Base-by-base conservation (phyloP, 2,888 invertebrate genomes). In the Cantharis flavilabris region DNA sequence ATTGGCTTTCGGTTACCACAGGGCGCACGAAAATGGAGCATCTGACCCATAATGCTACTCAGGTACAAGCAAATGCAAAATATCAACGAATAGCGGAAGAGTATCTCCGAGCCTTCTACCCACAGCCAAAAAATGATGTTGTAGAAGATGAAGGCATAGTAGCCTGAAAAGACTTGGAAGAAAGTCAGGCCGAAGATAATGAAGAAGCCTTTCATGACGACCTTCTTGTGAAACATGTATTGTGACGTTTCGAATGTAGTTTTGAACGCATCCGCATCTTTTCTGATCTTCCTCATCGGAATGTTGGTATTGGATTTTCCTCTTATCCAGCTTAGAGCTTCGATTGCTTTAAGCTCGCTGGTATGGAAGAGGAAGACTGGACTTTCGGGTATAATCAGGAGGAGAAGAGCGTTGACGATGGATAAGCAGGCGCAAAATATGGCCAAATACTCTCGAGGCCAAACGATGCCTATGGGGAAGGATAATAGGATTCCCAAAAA, bases 91-190 rank as follows among this genome's bases (percentile, higher is more conserved):
- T 49, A 49, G n/a, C 1, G n/a, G n/a, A 49, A n/a, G 26, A 16
- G 80, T 77, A 65, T 85, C 84, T 18, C 23, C 10, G 23, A 13
- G 14, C 65, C 20, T 30, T 70, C 33, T 11, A 72, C 16, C n/a
- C 14, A 69, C 3, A 9, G 9, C 67, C 71, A 79, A 23, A 81
- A 33, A 1, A 77, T 16, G 28, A 80, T 69, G 16, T 80, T 80
- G 71, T 84, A 84, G 70, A 85, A 84, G 28, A 85, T 62, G 64
- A 85, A 83, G 18, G 82, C 80, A 71, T 82, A 83, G 78, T 84
- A 84, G n/a, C 85, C 85, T 1, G 83, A 79, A 75, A 82, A 82
- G 7, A 82, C 82, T 78, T 82, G 81, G n/a, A 83, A 81, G 14
- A 83, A 76, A 13, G 74, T 76, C 9, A 85, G 73, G 7, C 76